Evolutionary conservation across 2,797 vertebrate genomes (phyloP), one percentile per base, ranked within the genome.

Genomic region (Lophius americanus): DNA sequence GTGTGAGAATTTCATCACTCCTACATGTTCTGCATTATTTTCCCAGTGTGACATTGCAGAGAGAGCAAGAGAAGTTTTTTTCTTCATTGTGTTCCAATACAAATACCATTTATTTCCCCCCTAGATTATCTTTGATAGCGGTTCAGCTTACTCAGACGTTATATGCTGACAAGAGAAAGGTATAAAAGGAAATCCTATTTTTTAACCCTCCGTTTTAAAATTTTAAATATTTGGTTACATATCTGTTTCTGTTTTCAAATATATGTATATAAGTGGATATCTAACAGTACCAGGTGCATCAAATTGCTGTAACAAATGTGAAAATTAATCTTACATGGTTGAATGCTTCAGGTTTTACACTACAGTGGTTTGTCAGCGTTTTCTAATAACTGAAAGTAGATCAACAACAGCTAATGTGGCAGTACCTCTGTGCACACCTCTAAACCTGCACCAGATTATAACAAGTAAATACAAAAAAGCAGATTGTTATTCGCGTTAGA

Each of bases 91-190:
- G 70, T 70, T 83, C 68, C 1, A 23, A 46, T 68, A 81, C 82
- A 75, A 79, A 82, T 78, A 61, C 78, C 76, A 85, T 88, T 87
- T 88, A 88, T 91, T 85, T 87, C 84, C 78, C 78, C 83, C 68
- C 65, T 56, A 81, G 84, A 85, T 88, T 78, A 57, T 74, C 74
- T 84, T 87, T 85, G 76, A 82, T 77, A 78, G 70, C 73, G 50
- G 60, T 84, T 81, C 65, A 64, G 75, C 59, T 61, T 80, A 81
- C 75, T 83, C 58, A 82, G 70, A 85, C 75, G 72, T 79, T 80
- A 68, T 61, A 65, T 62, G 55, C 63, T 54, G 52, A 70, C 59
- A 76, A 46, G 67, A 64, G 73, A 78, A 69, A 72, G 76, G 76
- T 69, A 70, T 72, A 71, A 66, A 49, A 32, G 71, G 44, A 66